Evolutionary conservation across 2,888 invertebrate genomes (phyloP).

Genomic region (Thecophora atra): DNA sequence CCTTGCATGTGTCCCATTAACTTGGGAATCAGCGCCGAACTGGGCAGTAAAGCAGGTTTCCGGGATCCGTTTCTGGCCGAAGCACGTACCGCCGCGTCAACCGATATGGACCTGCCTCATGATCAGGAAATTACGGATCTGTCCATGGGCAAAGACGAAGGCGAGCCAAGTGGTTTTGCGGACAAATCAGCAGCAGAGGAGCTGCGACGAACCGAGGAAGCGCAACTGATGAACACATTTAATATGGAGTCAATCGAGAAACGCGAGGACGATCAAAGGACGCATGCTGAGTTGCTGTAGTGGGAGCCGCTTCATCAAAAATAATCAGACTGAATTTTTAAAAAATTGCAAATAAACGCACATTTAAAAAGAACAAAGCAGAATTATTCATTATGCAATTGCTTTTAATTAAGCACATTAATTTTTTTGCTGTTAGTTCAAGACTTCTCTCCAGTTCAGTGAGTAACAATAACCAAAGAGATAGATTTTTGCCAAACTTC

Average conservation of each 20-base stretch:
- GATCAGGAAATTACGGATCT: constrained; percentile 9
- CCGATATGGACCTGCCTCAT: constrained; percentile 31
- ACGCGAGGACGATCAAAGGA: neutral
- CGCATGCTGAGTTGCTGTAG: neutral
- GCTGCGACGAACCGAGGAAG: neutral
- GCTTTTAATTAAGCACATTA: too few relatives aligned
- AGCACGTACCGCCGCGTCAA: constrained; percentile 41
- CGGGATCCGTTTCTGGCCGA: constrained; percentile 40
- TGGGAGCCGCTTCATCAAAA: neutral
- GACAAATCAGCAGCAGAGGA: neutral
- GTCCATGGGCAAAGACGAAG: neutral
- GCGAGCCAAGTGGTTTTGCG: neutral
- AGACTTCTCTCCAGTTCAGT: too few relatives aligned
- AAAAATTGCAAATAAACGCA: neutral
- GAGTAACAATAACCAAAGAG: too few relatives aligned
- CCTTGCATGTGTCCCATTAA: constrained; percentile 63
- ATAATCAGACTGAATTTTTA: neutral
- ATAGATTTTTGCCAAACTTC: too few relatives aligned
- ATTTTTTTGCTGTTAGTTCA: too few relatives aligned
- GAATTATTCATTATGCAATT: too few relatives aligned
- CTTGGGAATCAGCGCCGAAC: constrained; percentile 46
- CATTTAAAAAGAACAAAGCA: neutral
- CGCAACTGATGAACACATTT: constrained; percentile 7
- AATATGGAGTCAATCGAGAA: constrained; percentile 12
- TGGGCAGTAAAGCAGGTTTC: constrained; percentile 23